phyloP scores from a whole-genome alignment of 2,888 invertebrate species.

The Arge pagana region DNA sequence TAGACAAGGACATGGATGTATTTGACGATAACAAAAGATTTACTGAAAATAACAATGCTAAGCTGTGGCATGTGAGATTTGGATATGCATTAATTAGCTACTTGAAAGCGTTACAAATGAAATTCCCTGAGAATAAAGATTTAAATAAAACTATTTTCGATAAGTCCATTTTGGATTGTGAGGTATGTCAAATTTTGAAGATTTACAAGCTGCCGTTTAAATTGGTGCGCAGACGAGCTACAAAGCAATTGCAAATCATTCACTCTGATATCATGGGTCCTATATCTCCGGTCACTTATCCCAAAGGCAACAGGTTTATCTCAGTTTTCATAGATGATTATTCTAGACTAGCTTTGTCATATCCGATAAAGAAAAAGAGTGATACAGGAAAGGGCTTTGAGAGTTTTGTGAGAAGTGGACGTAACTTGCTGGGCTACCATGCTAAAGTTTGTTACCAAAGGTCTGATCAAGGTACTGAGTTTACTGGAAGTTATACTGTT shows the following conservation, averaged over 20 bases:
- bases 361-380: constrained; percentile 29
- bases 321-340: constrained; percentile 29
- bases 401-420: constrained; percentile 28
- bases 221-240: constrained; percentile 22
- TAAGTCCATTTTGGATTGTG: constrained; percentile 33
- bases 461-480: constrained; percentile 34
- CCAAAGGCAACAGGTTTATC: constrained; percentile 29
- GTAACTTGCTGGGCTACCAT: constrained; percentile 34
- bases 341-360: constrained; percentile 30
- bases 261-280: constrained; percentile 27
- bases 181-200: constrained; percentile 33
- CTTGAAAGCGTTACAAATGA: constrained; percentile 30
- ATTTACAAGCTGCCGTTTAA: constrained; percentile 34
- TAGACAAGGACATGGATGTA: constrained; percentile 20
- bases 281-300: constrained; percentile 25
- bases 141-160: constrained; percentile 30
- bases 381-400: constrained; percentile 28
- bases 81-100: constrained; percentile 34
- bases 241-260: constrained; percentile 26
- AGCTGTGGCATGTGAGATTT: constrained; percentile 37
- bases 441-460: constrained; percentile 37
- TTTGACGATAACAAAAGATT: constrained; percentile 3
- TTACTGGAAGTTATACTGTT: constrained; percentile 29
- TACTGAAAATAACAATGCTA: constrained; percentile 27
- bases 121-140: constrained; percentile 27